phyloP scores from a whole-genome alignment of 2,797 vertebrate genomes.

The Hapalemur alaotrensis region DNA sequence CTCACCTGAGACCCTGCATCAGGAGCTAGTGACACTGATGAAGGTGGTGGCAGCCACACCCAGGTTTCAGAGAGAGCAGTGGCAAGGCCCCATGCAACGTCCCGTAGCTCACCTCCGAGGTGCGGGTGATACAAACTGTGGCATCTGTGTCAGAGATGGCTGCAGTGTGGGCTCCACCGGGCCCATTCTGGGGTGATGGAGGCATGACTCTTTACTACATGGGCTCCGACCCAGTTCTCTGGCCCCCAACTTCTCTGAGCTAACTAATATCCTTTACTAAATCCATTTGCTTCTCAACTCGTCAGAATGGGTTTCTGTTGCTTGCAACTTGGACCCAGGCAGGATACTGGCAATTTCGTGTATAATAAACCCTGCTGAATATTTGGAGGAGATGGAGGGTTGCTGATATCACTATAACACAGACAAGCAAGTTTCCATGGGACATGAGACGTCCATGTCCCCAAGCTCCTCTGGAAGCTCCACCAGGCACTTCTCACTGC shows the following conservation, averaged over 20 bases:
- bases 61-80: not conserved
- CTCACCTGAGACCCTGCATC: accelerated
- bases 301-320: not conserved
- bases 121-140: not conserved
- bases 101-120: not conserved
- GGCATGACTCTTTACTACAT: not conserved
- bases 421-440: not conserved
- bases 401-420: not conserved
- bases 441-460: not conserved
- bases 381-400: not conserved
- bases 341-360: too few relatives aligned
- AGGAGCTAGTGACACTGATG: not conserved
- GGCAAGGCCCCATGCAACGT: too few relatives aligned
- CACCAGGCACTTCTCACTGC: not conserved
- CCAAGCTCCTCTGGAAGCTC: not conserved
- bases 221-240: not conserved
- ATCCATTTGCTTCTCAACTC: not conserved
- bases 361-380: not conserved
- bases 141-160: not conserved
- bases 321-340: not conserved
- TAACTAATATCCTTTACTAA: not conserved
- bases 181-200: too few relatives aligned
- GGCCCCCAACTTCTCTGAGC: not conserved
- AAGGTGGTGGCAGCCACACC: not conserved
- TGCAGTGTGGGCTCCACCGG: too few relatives aligned